Evolutionary conservation across 2,797 vertebrate genomes (phyloP).

Genomic region (Scolopax bukidnonensis): DNA sequence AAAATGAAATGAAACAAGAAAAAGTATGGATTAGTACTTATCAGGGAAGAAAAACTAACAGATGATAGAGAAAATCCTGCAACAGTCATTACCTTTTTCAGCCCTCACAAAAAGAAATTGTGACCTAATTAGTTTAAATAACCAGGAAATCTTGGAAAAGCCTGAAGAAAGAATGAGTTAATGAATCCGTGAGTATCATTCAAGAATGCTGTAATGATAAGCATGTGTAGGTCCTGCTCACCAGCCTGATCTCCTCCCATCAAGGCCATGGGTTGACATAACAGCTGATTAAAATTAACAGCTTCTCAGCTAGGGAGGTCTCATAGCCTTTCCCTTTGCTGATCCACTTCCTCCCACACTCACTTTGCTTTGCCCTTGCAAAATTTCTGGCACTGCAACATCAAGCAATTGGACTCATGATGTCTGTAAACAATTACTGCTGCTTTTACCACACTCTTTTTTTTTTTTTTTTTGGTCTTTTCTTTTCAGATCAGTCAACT

Average conservation of each 20-base stretch:
- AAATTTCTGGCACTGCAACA: neutral
- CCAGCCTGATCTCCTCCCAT: neutral
- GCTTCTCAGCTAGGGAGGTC: neutral
- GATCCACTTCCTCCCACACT: neutral
- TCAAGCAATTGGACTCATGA: neutral
- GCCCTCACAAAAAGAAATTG: neutral
- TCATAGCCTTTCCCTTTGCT: neutral
- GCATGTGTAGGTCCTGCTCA: neutral
- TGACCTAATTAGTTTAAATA: neutral
- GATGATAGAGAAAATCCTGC: neutral
- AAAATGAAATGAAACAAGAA: neutral
- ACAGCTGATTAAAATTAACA: neutral
- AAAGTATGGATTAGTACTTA: neutral
- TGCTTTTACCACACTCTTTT: accelerated
- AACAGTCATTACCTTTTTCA: neutral
- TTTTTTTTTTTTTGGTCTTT: neutral
- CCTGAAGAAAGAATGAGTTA: neutral
- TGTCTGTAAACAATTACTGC: neutral
- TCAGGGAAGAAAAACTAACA: neutral
- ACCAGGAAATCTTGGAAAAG: neutral
- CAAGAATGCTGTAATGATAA: neutral
- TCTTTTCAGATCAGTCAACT: neutral
- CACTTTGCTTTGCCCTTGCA: neutral
- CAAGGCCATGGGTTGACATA: neutral
- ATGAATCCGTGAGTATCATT: neutral